Conservation (phyloP, 2,113 vertebrate species). For the Cyprinodon variegatus region DNA sequence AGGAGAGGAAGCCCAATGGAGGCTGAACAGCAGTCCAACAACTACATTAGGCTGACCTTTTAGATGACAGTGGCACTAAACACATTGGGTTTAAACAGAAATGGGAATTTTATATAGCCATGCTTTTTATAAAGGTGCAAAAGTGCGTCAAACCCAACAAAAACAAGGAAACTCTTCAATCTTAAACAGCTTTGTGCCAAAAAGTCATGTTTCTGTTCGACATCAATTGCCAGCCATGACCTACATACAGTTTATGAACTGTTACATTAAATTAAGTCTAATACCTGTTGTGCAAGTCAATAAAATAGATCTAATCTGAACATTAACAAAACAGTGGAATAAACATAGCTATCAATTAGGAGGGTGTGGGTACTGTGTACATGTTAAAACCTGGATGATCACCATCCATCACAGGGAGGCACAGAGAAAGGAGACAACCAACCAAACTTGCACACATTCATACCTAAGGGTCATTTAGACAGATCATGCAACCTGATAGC, state of each 20-base stretch:
- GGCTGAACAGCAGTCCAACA: neutral
- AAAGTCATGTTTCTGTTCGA: neutral
- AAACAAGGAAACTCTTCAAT: neutral
- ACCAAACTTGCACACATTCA: too few species aligned
- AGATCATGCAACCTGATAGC: too few species aligned
- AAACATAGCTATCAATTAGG: too few species aligned
- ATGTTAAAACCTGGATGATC: too few species aligned
- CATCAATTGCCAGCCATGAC: neutral
- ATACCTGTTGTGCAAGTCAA: neutral
- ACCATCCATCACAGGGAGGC: too few species aligned
- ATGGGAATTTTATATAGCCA: constrained; percentile 58
- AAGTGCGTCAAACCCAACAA: constrained; percentile 18
- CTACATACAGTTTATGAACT: neutral
- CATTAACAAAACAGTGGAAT: too few species aligned
- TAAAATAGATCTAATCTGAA: too few species aligned
- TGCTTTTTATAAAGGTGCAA: constrained; percentile 29
- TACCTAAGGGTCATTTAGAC: too few species aligned
- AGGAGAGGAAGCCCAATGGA: constrained; percentile 13
- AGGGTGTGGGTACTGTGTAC: too few species aligned
- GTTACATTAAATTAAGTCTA: neutral
- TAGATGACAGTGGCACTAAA: constrained; percentile 32
- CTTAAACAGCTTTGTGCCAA: neutral
- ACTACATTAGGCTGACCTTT: constrained; percentile 8
- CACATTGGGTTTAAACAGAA: constrained; percentile 44
- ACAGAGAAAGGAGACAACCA: too few species aligned